A percentile compares a stretch with the other conserved stretches of the same genome.
These are phyloP conservation scores for Tetraneura akinire DNA, from an alignment of 1,140 invertebrate genomes.

Conservation along the genomic window DNA sequence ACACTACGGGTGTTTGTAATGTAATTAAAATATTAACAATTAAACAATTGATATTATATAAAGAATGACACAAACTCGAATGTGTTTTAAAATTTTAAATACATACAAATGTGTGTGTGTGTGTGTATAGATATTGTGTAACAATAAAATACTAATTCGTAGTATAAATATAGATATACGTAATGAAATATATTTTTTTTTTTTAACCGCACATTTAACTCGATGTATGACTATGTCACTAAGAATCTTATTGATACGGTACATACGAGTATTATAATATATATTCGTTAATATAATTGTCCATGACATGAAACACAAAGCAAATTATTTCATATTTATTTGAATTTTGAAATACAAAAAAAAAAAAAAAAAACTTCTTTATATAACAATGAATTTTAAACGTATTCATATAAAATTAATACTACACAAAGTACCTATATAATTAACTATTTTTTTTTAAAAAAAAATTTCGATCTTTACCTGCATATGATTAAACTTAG, in stretches of 20 bases:
- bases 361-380: too few relatives aligned
- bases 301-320: neutral
- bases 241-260: neutral
- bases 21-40: neutral
- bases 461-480: too few relatives aligned
- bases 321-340: neutral
- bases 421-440: too few relatives aligned
- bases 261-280: neutral
- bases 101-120: too few relatives aligned
- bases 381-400: too few relatives aligned
- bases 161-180: neutral
- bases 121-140: too few relatives aligned
- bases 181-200: too few relatives aligned
- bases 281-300: neutral
- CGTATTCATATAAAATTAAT: too few relatives aligned
- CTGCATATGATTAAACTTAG: too few relatives aligned
- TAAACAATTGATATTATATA: constrained; percentile 12
- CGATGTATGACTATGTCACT: neutral
- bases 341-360: too few relatives aligned
- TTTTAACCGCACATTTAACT: too few relatives aligned
- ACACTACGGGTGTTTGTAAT: neutral
- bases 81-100: neutral
- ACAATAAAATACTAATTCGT: constrained; percentile 19
- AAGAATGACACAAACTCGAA: neutral
- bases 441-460: too few relatives aligned